Evolutionary conservation across 2,888 invertebrate genomes (phyloP).

Genomic region (Steinernema hermaphroditum): DNA sequence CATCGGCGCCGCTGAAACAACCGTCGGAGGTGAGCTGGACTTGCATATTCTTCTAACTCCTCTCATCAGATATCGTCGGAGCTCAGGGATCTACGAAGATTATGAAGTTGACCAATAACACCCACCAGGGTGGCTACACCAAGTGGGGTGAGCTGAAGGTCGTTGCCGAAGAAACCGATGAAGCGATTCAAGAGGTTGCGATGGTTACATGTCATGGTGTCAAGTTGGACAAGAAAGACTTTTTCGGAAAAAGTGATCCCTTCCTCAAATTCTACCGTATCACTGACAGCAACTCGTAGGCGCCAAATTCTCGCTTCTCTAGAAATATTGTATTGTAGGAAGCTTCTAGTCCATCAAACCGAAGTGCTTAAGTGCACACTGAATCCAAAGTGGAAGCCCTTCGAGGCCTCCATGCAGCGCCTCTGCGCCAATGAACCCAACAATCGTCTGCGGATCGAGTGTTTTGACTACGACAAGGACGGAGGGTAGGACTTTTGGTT

Average conservation of each 20-base stretch:
- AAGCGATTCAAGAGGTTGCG: slow-evolving; percentile 46
- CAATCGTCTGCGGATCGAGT: slow-evolving; percentile 69
- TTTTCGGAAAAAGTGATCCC: slow-evolving; percentile 62
- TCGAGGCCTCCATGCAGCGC: slow-evolving; percentile 69
- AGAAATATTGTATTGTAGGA: slow-evolving; percentile 36
- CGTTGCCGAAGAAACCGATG: slow-evolving; percentile 53
- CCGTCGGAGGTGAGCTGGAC: slow-evolving; percentile 50
- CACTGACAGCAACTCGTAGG: slow-evolving; percentile 52
- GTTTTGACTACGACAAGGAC: slow-evolving; percentile 70
- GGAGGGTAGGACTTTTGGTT: slow-evolving; percentile 68
- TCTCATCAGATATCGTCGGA: slow-evolving; percentile 23
- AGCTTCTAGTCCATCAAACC: slow-evolving; percentile 66
- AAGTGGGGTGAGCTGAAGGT: slow-evolving; percentile 37
- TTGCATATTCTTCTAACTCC: background rate
- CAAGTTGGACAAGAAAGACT: slow-evolving; percentile 58
- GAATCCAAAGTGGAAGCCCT: slow-evolving; percentile 71
- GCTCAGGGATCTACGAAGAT: slow-evolving; percentile 1
- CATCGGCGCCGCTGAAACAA: slow-evolving; percentile 70
- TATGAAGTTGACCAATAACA: background rate
- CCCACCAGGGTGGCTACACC: background rate
- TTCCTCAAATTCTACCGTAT: slow-evolving; percentile 59
- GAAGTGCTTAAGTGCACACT: slow-evolving; percentile 71
- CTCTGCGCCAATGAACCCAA: slow-evolving; percentile 69
- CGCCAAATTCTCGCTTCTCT: background rate
- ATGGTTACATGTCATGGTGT: slow-evolving; percentile 41